Conservation (phyloP, 23 tunicate genomes). For the Phallusia fumigata region DNA sequence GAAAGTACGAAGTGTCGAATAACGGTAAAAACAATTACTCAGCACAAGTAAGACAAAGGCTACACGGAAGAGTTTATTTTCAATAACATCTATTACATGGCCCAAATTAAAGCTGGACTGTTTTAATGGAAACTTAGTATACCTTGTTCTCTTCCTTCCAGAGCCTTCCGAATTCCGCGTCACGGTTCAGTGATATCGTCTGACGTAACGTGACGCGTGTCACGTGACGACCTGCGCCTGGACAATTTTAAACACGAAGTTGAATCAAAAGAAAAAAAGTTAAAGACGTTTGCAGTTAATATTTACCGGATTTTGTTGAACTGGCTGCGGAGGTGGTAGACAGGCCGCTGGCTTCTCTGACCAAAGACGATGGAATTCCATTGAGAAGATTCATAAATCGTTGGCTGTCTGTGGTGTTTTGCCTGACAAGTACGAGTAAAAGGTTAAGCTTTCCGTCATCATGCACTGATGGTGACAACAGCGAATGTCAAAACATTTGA, state of each 20-base stretch:
- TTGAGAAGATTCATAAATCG: slow-evolving; percentile 1
- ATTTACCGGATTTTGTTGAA: background rate
- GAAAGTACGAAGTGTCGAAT: background rate
- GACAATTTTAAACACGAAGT: too few species aligned
- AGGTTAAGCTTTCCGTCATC: too few species aligned
- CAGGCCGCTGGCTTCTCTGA: slow-evolving; percentile 11
- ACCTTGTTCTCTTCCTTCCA: background rate
- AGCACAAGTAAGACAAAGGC: background rate
- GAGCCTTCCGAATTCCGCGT: background rate
- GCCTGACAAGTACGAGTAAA: background rate
- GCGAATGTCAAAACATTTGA: too few species aligned
- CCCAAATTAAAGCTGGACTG: too few species aligned
- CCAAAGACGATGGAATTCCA: background rate
- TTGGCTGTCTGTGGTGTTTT: slow-evolving; percentile 6
- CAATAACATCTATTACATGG: background rate
- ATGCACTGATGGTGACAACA: too few species aligned
- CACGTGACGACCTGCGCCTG: slow-evolving; percentile 26
- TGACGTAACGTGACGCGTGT: slow-evolving; percentile 48
- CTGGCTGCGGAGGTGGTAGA: background rate
- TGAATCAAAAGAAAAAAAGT: too few species aligned
- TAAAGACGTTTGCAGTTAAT: background rate
- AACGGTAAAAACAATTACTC: background rate
- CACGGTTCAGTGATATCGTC: slow-evolving; percentile 41
- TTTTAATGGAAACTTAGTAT: background rate
- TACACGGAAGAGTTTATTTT: background rate